A percentile compares a stretch with the other conserved stretches of the same genome.
phyloP scores from a whole-genome alignment of 1,140 invertebrate species.

The Potamilus streckersoni region DNA sequence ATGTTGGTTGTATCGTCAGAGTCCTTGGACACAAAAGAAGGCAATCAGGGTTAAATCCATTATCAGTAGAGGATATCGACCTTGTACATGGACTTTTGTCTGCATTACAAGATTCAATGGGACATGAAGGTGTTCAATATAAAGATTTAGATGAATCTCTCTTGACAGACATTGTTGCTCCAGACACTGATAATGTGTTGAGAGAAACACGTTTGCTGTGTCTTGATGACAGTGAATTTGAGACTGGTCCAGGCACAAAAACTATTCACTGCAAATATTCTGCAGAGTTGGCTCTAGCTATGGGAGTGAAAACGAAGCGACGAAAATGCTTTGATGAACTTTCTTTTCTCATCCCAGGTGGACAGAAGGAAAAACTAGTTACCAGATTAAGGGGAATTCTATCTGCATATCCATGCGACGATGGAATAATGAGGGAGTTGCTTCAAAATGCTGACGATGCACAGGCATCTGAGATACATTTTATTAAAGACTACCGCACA shows the following conservation, averaged over 20 bases:
- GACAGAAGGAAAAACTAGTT: constrained; percentile 54
- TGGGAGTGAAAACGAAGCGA: constrained; percentile 42
- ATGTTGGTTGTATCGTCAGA: too few relatives aligned
- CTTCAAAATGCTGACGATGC: constrained; percentile 69
- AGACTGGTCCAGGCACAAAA: constrained; percentile 15
- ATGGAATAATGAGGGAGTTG: constrained; percentile 49
- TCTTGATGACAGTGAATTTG: constrained; percentile 33
- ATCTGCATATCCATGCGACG: constrained; percentile 51
- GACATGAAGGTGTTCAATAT: background rate
- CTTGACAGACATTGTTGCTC: constrained; percentile 25
- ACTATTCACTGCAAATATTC: constrained; percentile 32
- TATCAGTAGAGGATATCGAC: constrained; percentile 6
- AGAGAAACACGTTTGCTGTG: constrained; percentile 25
- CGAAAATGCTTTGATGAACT: constrained; percentile 13
- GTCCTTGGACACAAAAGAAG: too few relatives aligned
- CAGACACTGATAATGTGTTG: constrained; percentile 23
- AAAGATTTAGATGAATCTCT: background rate
- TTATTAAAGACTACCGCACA: constrained; percentile 51
- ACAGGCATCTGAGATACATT: constrained; percentile 55
- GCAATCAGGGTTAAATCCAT: too few relatives aligned
- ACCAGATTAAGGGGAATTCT: constrained; percentile 54
- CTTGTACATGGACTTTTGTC: background rate
- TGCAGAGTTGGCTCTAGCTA: constrained; percentile 3
- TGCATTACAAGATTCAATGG: constrained; percentile 4
- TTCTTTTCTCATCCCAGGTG: constrained; percentile 34